Evolutionary conservation across 2,113 vertebrate species (phyloP), one percentile per base, ranked within the genome.

Genomic region (Crotalus viridis): DNA sequence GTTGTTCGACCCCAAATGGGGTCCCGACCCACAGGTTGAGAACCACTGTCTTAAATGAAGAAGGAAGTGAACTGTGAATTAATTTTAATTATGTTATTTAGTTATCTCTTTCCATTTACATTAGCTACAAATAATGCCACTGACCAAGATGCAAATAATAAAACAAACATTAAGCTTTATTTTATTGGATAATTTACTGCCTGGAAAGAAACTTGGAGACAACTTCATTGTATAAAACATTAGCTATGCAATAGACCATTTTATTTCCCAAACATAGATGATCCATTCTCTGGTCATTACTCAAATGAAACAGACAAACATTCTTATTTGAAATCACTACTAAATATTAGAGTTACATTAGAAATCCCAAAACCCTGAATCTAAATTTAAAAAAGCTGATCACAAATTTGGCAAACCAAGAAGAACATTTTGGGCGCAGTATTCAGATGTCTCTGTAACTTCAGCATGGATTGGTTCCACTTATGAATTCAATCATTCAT

Each of bases 51-150:
- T 69, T 93, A 57, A 89, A 39, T 94, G 28, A 54, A 89, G 94
- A 89, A 85, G 93, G 93, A 89, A 94, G 59, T 85, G 85, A 95
- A 52, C 64, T 92, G 13, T 94, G 93, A 94, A 93, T 94, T 90
- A 48, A 81, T 94, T 90, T 94, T 93, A 94, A 94, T 95, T 97
- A 56, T 3, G 51, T 95, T 92, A 92, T 95, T 43, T 92, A 81
- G 92, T 93, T 95, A 81, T 95, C 93, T 93, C 93, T 95, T 95
- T 95, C 91, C 95, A 43, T 59, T 95, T 95, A 93, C 26, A 59
- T 6, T 54, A 5, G 56, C 17, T 92, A 89, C 39, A 92, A 93
- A 89, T 51, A 94, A 55, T 59, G 43, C 69, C 69, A 89, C 10
- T 92, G 88, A 93, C 28, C 54, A 48, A 52, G 69, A 89, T 12